Evolutionary conservation across 2,113 vertebrate genomes (phyloP), one percentile per base, ranked within the genome.

Genomic region (Prinia subflava): DNA sequence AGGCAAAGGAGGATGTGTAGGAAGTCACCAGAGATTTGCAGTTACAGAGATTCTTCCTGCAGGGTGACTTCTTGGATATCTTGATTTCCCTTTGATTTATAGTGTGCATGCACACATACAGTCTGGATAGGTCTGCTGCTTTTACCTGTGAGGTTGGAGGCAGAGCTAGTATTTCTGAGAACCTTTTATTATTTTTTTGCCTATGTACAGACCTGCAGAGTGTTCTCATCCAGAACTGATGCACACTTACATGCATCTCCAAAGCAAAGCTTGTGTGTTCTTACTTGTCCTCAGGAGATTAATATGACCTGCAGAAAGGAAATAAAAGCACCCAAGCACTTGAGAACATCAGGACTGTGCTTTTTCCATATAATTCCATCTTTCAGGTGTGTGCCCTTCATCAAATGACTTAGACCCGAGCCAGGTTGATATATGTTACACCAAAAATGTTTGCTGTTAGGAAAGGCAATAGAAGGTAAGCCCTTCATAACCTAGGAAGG

Each of bases 91-190:
- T 63, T 53, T 90, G 75, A 68, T 74, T 77, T 53, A 19, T 19
- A 3, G 6, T 53, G 23, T 12, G 3, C n/a, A 30, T 3, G 6
- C 62, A 55, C 10, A 3, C n/a, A 1, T 59, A 13, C 35, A 42
- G 79, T 94, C 87, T 90, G 50, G 2, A 2, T 59, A 77, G 52
- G 39, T 69, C 67, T 93, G 68, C 57, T 73, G 62, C 74, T 91
- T 78, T 91, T 92, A 47, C 76, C 73, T 71, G 33, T 62, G n/a
- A 65, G 47, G 18, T 55, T 60, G 91, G 55, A 95, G 80, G 67
- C 82, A 90, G 91, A 71, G 87, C 42, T 91, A 41, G 16, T 92
- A 46, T 89, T 83, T 95, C 24, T 65, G 82, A 94, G 28, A 87
- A 13, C 16, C 2, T 47, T 49, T 52, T n/a, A 13, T 79, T 68